Evolutionary conservation across 2,888 invertebrate genomes (phyloP), one percentile per base, ranked within the genome.

Genomic region (Plemyria rubiginata): DNA sequence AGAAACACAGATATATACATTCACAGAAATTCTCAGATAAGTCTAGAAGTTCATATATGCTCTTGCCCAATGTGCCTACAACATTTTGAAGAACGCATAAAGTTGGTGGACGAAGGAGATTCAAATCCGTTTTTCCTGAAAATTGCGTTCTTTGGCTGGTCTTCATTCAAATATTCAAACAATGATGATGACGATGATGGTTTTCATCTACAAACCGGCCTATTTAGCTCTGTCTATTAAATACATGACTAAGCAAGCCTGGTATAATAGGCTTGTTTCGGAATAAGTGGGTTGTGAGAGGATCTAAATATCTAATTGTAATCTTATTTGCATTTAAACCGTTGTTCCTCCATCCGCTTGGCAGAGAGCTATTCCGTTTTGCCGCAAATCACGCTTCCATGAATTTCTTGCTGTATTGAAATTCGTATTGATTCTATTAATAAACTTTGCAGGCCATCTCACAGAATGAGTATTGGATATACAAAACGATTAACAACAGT

Each of bases 271-370:
- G 73, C 78, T 81, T 77, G 77, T 76, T 80, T 74, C 68, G 68
- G 76, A 79, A 80, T 81, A 79, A 79, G 74, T 74, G 77, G 76
- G 72, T 77, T 79, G 75, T 73, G 76, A 77, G 72, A 75, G 78
- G 77, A 77, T 80, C 79, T 80, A 81, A 85, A 85, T 85, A 84
- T 81, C 77, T 84, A 81, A 84, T 84, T 83, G 82, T 83, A 81
- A 84, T 80, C 80, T 80, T 79, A 84, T 85, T 85, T 84, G 80
- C 82, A 85, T 86, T 81, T 81, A 81, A 82, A 82, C 77, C 77
- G 76, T 79, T 79, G 75, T 79, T 79, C 75, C 68, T 75, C 76
- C 71, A 70, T 75, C 74, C 73, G 66, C 60, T 77, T 66, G 67
- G 70, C 71, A 75, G 72, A 60, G 68, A 71, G 71, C 68, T 54